Evolutionary conservation across 2,113 vertebrate species (phyloP), one percentile per base, ranked within the genome.

Genomic region (Tyto alba): DNA sequence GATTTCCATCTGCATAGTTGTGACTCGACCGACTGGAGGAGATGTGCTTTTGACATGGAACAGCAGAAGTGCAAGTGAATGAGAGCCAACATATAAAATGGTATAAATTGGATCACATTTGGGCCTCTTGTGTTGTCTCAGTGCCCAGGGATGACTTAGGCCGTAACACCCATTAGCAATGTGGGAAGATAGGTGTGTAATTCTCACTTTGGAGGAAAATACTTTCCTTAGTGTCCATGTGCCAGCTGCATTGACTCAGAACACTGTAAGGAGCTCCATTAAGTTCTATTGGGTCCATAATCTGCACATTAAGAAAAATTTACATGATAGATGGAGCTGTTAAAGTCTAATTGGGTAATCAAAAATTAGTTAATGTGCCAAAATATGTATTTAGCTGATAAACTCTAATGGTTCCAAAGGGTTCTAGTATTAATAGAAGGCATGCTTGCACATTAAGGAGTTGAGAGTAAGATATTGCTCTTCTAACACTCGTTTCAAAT

Each of bases 371-470:
- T 96, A 97, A 97, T 96, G 96, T 95, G 95, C 96, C 95, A 97
- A 97, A 97, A 97, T 96, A 95, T 92, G 94, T 97, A 96, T 96
- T 97, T 97, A 97, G 95, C 90, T 96, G 95, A 97, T 96, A 97
- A 97, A 97, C 95, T 97, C 89, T 94, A 96, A 96, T 95, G 94
- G 96, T 92, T 96, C 96, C 96, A 95, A 94, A 68, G 94, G 90
- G 83, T 96, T 96, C 88, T 82, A 47, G 84, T 91, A 96, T 96
- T 96, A 96, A 95, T 95, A 95, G 94, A 92, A 96, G 80, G 69
- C 92, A 92, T 72, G 73, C 80, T 97, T 92, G 92, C 66, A 91
- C 41, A 11, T 87, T 95, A 73, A 93, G 57, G 90, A 95, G 80
- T 92, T 86, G 88, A 75, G 73, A 92, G 56, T 93, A 93, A 79